Evolutionary conservation across 2,888 invertebrate species (phyloP).

Genomic region (Agriopis marginaria): DNA sequence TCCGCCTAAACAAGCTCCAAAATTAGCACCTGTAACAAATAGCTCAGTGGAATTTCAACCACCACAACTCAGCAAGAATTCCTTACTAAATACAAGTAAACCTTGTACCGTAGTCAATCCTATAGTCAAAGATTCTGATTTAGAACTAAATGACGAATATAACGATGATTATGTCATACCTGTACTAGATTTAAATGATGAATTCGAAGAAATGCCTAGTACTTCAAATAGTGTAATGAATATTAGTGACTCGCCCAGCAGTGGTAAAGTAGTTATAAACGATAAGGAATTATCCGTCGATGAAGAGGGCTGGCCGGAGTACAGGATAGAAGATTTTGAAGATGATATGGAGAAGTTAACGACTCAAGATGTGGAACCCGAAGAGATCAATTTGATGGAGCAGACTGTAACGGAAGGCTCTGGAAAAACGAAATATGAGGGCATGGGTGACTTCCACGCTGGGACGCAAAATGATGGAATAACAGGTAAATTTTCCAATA

Average conservation of each 20-base stretch:
- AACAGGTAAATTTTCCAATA: conserved; percentile 72
- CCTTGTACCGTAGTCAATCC: conserved; percentile 61
- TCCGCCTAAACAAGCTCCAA: conserved; percentile 54
- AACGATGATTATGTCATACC: conserved; percentile 62
- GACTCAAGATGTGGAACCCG: conserved; percentile 50
- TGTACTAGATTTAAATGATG: conserved; percentile 63
- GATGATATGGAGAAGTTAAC: conserved; percentile 58
- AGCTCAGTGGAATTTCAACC: conserved; percentile 80
- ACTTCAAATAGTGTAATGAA: conserved; percentile 57
- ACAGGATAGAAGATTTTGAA: conserved; percentile 79
- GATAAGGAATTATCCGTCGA: conserved; percentile 70
- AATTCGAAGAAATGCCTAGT: conserved; percentile 44
- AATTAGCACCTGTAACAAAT: conserved; percentile 58
- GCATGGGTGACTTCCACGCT: conserved; percentile 86
- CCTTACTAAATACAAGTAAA: conserved; percentile 58
- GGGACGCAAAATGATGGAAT: conserved; percentile 89
- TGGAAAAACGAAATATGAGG: conserved; percentile 66
- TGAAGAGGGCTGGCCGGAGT: conserved; percentile 86
- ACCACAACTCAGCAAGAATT: conserved; percentile 64
- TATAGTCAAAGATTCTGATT: conserved; percentile 52
- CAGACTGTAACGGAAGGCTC: conserved; percentile 54
- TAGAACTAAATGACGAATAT: conserved; percentile 48
- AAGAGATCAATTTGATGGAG: conserved; percentile 66
- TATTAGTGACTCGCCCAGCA: conserved; percentile 64
- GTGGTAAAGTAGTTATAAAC: conserved; percentile 53